phyloP scores from a whole-genome alignment of 2,113 vertebrate species.

The Oncorhynchus masou region DNA sequence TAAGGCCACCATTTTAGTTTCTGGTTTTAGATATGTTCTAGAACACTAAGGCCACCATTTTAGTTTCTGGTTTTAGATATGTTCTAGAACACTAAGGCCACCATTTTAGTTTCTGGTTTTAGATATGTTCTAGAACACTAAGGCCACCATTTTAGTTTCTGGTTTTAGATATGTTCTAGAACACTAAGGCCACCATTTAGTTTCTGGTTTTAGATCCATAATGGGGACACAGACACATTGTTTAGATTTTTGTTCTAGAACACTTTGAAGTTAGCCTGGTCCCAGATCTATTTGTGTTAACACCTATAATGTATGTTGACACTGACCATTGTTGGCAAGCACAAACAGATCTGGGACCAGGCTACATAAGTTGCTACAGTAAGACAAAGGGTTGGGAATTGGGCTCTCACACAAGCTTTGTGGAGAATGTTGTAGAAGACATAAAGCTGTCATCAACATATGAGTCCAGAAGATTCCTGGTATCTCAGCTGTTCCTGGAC shows the following conservation, averaged over 20 bases:
- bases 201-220: neutral
- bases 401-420: no score
- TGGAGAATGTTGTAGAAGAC: no score
- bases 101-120: neutral
- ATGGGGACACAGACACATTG: neutral
- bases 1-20: neutral
- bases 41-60: constrained; percentile 3
- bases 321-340: no score
- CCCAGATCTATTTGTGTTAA: no score
- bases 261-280: no score
- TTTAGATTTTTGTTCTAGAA: neutral
- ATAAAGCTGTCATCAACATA: no score
- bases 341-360: no score
- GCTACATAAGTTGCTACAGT: no score
- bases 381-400: no score
- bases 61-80: neutral
- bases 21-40: neutral
- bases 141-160: neutral
- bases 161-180: constrained; percentile 10
- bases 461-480: no score
- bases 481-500: no score
- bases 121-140: constrained; percentile 17
- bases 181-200: constrained; percentile 4
- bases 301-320: no score
- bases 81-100: constrained; percentile 13